phyloP scores from a whole-genome alignment of 92 coral and sea anemone species.

The Porites rus region DNA sequence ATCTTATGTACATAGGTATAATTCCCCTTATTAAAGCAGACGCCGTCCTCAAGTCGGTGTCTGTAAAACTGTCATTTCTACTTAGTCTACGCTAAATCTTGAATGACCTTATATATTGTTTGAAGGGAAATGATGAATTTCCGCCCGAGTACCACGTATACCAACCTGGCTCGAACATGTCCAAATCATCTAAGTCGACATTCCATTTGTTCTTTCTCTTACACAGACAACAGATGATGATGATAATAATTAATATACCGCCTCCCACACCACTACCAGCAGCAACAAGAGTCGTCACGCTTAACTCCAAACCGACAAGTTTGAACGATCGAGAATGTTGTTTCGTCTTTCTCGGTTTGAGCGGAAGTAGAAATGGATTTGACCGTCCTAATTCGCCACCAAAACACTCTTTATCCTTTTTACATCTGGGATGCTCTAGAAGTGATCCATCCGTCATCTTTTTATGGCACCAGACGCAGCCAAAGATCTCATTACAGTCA shows the following conservation, averaged over 20 bases:
- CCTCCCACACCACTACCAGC: neutral
- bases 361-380: slow-evolving; percentile 63
- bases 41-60: too few species aligned
- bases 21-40: too few species aligned
- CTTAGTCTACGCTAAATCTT: neutral
- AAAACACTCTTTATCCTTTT: slow-evolving; percentile 48
- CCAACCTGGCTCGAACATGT: neutral
- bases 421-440: slow-evolving; percentile 55
- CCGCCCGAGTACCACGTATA: too few species aligned
- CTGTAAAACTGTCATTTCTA: too few species aligned
- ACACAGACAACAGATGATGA: slow-evolving; percentile 3
- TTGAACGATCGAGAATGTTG: neutral
- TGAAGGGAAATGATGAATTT: neutral
- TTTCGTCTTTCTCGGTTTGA: neutral
- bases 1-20: too few species aligned
- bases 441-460: slow-evolving; percentile 21
- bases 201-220: slow-evolving; percentile 10
- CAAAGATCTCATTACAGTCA: slow-evolving; percentile 56
- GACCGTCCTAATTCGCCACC: slow-evolving; percentile 55
- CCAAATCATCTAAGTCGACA: slow-evolving; percentile 7
- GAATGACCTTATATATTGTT: neutral
- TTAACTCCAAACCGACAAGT: slow-evolving; percentile 5
- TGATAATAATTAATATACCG: neutral
- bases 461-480: slow-evolving; percentile 71
- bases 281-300: neutral